phyloP scores from a whole-genome alignment of 92 coral and sea anemone genomes.

The Pocillopora meandrina region DNA sequence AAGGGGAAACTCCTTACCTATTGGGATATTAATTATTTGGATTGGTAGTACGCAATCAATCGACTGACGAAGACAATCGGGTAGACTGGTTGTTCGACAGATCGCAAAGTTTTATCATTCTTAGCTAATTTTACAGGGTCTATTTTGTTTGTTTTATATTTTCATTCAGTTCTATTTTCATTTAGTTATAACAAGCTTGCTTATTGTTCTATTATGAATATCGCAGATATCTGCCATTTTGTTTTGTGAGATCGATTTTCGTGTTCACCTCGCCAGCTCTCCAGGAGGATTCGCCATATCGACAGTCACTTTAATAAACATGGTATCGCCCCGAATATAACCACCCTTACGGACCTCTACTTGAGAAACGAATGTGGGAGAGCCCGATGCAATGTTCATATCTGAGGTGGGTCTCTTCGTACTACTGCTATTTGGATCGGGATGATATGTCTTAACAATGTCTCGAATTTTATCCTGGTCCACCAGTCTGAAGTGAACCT shows the following conservation, averaged over 20 bases:
- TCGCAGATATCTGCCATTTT: too few species aligned
- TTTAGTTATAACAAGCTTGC: too few species aligned
- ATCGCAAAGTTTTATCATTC: too few species aligned
- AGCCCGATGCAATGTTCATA: conserved; percentile 89
- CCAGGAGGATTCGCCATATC: conserved; percentile 59
- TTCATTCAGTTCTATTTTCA: too few species aligned
- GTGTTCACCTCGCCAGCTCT: background rate
- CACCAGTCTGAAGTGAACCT: conserved; percentile 72
- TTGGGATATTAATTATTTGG: too few species aligned
- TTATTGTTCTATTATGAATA: too few species aligned
- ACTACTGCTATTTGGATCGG: conserved; percentile 86
- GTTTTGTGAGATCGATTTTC: background rate
- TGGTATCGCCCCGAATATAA: conserved; percentile 63
- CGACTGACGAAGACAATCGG: too few species aligned
- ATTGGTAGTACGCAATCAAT: too few species aligned
- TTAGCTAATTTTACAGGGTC: too few species aligned
- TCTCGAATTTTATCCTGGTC: conserved; percentile 75
- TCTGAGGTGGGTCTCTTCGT: conserved; percentile 75
- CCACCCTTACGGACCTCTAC: conserved; percentile 50
- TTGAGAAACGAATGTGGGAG: conserved; percentile 74
- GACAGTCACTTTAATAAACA: conserved; percentile 68
- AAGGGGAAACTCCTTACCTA: too few species aligned
- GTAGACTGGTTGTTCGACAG: too few species aligned
- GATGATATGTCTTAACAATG: conserved; percentile 69
- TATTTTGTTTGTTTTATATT: too few species aligned